Base-by-base conservation (phyloP, 2,888 invertebrate genomes). In the Melanotus villosus region DNA sequence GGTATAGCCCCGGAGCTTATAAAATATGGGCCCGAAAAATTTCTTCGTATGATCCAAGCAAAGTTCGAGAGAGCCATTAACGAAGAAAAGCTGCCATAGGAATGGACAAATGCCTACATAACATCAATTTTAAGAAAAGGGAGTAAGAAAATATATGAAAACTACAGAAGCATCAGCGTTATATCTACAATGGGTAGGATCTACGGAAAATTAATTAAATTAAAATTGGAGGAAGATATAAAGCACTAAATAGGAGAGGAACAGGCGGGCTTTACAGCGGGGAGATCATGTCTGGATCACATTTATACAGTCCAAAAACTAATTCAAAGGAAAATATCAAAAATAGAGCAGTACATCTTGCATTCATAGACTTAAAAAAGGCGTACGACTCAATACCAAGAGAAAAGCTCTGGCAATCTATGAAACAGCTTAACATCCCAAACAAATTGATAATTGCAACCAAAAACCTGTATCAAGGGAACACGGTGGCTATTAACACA, bases 141-240 rank as follows among this genome's bases (percentile, higher is more conserved):
- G 26, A 26, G 3, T 26, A 38, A 14, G 38, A 14, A 38, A 38
- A n/a, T 38, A 38, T 38, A n/a, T 38, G 38, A 38, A 38, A 38
- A 38, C 38, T 38, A 38, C 38, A 38, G 38, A 38, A 10, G n/a
- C 38, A 38, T 14, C n/a, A 38, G 38, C 38, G 14, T 38, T 38
- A 14, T 14, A 4, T 38, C 38, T 14, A 16, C 43, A 43, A 43
- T 43, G 43, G 43, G 16, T 5, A 43, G 43, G 7, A 2, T 10
- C 14, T 19, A 16, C 10, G 3, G 16, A 43, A 43, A 43, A 10
- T 38, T 38, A 38, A 38, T 38, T 10, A 38, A 16, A 10, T 14
- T 14, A 34, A 34, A 10, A n/a, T n/a, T 2, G n/a, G 34, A n/a
- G n/a, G 34, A 34, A 7, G 26, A 26, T 26, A 26, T 34, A 34